Evolutionary conservation across 2,797 vertebrate species (phyloP), one percentile per base, ranked within the genome.

Genomic region (Taeniopygia guttata): DNA sequence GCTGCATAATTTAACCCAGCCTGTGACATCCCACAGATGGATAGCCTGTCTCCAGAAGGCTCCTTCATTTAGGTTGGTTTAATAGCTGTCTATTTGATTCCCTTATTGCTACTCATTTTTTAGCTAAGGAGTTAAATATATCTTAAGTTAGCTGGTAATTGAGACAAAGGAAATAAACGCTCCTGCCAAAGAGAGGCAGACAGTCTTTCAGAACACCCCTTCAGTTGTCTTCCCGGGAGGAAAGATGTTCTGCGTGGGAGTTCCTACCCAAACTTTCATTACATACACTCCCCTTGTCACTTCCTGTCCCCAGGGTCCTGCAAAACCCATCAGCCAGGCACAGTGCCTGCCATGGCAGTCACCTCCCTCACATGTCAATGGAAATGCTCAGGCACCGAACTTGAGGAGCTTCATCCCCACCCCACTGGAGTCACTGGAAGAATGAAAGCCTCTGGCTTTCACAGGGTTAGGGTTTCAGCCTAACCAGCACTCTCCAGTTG

Each of bases 361-460:
- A 48, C 52, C 10, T 85, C 32, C 55, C 84, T 89, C 63, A 18
- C 42, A 13, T 0, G 0, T 32, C 75, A 62, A 22, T 2, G 1
- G 67, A 86, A 76, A 46, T 1, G 0, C 22, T 32, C 1, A 0
- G 32, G 38, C 27, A 55, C 27, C 0, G 0, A 76, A 74, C 2
- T 3, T 34, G 60, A 67, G 51, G 34, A 90, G 16, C 21, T 5
- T 5, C 51, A 36, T 88, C 38, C 32, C 40, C 38, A 49, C 5
- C 23, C 8, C 66, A 32, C 5, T 46, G 48, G 11, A 80, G 32
- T 68, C 49, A 54, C 36, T 58, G 66, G 40, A 72, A 72, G 66
- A 46, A 46, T 51, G 26, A 79, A 74, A 3, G 0, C 42, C 62
- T 23, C 49, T 76, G 72, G 29, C 27, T 89, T 84, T 82, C 72